Evolutionary conservation across 2,113 vertebrate species (phyloP), one percentile per base, ranked within the genome.

Genomic region (Echinops telfairi): DNA sequence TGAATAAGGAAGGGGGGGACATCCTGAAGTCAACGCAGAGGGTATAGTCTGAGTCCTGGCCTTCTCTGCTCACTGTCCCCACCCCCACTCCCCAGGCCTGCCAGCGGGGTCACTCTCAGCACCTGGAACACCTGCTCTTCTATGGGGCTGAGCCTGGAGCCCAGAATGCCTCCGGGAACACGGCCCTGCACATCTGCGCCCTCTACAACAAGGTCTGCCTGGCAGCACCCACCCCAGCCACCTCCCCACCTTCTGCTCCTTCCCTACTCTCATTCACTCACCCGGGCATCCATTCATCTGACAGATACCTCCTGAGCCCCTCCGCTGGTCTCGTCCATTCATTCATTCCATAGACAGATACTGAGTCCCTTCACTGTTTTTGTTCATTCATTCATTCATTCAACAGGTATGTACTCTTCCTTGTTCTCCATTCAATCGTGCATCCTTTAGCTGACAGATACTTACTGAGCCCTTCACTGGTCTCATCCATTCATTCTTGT

Each of bases 91-190:
- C 29, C 23, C 90, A 97, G 97, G 97, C 97, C 92, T 96, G 92
- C 80, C 94, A 99, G 95, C 98, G 99, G 7, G 99, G 99, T 0
- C 98, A 99, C 95, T 98, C 99, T 0, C 99, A 99, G 95, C 99
- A 99, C 92, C 97, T 99, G 97, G 99, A 99, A 94, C 99, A 99
- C 92, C 98, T 99, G 95, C 98, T 99, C 31, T 99, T 99, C 97
- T 99, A 99, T 0, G 99, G 99, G 76, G 99, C 98, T 0, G 99
- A 99, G 96, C 99, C 99, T 1, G 98, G 98, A 77, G 98, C 98
- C 94, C 98, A 99, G 98, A 99, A 99, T 62, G 99, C 99, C 88
- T 99, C 99, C 7, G 99, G 99, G 97, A 99, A 99, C 98, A 99
- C 99, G 43, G 99, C 99, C 94, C 97, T 99, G 97, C 99, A 99